phyloP scores from a whole-genome alignment of 2,888 invertebrate species.

The Limenitis camilla region DNA sequence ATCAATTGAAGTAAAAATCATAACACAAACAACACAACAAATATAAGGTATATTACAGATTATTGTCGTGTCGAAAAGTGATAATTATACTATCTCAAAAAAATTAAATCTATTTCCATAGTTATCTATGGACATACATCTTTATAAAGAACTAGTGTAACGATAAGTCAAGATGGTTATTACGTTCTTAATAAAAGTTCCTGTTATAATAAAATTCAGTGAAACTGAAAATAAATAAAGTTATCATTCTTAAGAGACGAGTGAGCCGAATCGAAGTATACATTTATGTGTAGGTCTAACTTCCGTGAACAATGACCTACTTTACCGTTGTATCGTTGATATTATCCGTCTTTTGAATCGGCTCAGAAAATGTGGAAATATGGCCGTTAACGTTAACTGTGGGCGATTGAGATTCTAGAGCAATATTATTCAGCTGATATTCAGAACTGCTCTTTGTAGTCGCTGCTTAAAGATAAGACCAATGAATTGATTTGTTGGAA shows the following conservation, averaged over 20 bases:
- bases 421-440: neutral
- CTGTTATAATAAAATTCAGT: neutral
- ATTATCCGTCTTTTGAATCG: slow-evolving; percentile 14
- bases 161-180: neutral
- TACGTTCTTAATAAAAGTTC: neutral
- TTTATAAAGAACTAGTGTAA: neutral
- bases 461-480: too few species aligned
- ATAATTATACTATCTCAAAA: too few species aligned
- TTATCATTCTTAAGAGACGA: neutral
- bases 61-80: too few species aligned
- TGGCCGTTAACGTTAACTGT: slow-evolving; percentile 1
- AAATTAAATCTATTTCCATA: too few species aligned
- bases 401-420: neutral
- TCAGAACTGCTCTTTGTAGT: too few species aligned
- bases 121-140: too few species aligned
- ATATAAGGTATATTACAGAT: too few species aligned
- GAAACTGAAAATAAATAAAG: slow-evolving; percentile 4
- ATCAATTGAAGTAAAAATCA: neutral
- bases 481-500: too few species aligned
- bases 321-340: slow-evolving; percentile 16
- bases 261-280: slow-evolving; percentile 2
- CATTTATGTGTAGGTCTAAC: slow-evolving; percentile 10
- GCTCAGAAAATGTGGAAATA: slow-evolving; percentile 11
- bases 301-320: slow-evolving; percentile 21
- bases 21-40: neutral